Conservation (phyloP, 1,140 invertebrate genomes). For the Drosophila pachea region DNA sequence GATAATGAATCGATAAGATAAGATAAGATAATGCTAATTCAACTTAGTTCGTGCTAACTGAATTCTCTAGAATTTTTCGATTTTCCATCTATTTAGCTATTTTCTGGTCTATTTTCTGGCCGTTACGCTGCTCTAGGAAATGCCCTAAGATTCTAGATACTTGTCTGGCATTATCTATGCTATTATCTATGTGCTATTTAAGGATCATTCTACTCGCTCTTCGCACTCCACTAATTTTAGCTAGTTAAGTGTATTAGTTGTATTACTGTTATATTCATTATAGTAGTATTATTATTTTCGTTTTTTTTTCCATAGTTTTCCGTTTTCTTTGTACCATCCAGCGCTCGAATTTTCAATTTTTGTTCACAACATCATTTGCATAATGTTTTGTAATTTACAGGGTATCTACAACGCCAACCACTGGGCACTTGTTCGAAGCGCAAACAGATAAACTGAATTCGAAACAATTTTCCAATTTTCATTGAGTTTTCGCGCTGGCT, state of each 20-base stretch:
- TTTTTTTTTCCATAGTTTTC: slow-evolving; percentile 23
- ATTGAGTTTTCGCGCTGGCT: slow-evolving; percentile 17
- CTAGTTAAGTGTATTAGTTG: slow-evolving; percentile 38
- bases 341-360: slow-evolving; percentile 75
- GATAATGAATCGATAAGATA: too few species aligned
- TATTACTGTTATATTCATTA: slow-evolving; percentile 27
- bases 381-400: slow-evolving; percentile 57
- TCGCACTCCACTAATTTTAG: slow-evolving; percentile 58
- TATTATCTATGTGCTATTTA: slow-evolving; percentile 11
- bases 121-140: slow-evolving; percentile 42
- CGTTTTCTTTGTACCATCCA: slow-evolving; percentile 74
- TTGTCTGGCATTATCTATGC: slow-evolving; percentile 56
- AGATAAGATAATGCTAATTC: too few species aligned
- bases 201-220: background rate
- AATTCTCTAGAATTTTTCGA: background rate
- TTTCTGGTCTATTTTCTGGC: slow-evolving; percentile 23
- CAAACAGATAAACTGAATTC: slow-evolving; percentile 35
- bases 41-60: background rate
- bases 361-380: slow-evolving; percentile 43
- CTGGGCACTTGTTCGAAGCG: slow-evolving; percentile 2
- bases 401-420: slow-evolving; percentile 18
- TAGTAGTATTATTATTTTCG: too few species aligned
- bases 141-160: slow-evolving; percentile 20
- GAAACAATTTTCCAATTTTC: slow-evolving; percentile 38
- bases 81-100: background rate